These are phyloP conservation scores for Oreortyx pictus DNA, from an alignment of 2,797 vertebrate genomes.

Conservation along the genomic window DNA sequence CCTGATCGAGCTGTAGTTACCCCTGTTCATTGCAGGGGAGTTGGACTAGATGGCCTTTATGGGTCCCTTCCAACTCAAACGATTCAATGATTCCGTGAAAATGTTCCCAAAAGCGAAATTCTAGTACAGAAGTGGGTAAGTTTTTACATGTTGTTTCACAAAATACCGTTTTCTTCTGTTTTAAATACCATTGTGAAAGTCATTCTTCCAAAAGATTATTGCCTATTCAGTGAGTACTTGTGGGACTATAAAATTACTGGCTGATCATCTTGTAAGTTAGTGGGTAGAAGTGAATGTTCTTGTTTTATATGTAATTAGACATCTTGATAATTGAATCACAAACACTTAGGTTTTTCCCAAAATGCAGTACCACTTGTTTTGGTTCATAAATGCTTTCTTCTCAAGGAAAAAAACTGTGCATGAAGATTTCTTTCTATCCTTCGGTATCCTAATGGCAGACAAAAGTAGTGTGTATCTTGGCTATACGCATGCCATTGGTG, in stretches of 20 bases:
- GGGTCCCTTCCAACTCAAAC: too few species aligned
- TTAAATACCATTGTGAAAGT: conserved; percentile 28
- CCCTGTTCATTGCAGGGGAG: too few species aligned
- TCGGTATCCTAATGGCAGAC: background rate
- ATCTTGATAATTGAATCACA: background rate
- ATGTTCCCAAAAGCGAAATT: background rate
- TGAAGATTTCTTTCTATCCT: background rate
- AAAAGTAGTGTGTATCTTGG: background rate
- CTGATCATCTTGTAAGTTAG: background rate
- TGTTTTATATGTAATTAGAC: background rate
- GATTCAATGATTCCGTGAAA: background rate
- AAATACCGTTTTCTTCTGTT: background rate
- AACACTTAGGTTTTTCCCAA: background rate
- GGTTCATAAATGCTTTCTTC: background rate
- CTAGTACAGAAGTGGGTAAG: background rate
- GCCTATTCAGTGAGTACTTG: background rate
- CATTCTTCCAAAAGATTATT: background rate
- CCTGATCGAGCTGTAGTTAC: too few species aligned
- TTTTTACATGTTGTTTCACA: background rate
- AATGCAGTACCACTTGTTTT: background rate
- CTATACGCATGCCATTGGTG: background rate
- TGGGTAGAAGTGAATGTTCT: background rate
- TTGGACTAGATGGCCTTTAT: too few species aligned
- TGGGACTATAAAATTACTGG: background rate
- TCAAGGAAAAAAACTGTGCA: background rate